phyloP scores from a whole-genome alignment of 2,888 invertebrate species.

The Lutraria lutraria region DNA sequence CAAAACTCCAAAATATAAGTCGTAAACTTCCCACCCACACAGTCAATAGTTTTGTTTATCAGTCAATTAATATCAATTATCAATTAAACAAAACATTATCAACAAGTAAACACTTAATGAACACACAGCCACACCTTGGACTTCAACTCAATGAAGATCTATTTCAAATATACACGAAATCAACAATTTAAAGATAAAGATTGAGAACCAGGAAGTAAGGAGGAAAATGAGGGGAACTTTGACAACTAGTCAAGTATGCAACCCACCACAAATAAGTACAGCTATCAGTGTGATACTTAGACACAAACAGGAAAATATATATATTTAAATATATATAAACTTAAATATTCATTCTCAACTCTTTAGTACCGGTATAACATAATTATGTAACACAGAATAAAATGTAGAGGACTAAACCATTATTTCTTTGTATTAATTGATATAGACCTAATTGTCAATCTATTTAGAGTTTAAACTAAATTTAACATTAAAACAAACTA shows the following conservation, averaged over 20 bases:
- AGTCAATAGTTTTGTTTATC: neutral
- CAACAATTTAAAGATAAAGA: neutral
- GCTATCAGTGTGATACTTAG: neutral
- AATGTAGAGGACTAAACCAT: neutral
- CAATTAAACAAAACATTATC: neutral
- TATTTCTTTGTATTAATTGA: neutral
- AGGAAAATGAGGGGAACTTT: neutral
- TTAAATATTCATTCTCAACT: too few relatives aligned
- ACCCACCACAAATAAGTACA: neutral
- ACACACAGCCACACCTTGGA: neutral
- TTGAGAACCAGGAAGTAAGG: neutral
- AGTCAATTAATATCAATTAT: neutral
- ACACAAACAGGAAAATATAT: neutral
- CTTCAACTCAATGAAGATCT: neutral
- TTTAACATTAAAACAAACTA: neutral
- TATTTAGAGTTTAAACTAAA: neutral
- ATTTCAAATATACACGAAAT: neutral
- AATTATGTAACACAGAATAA: neutral
- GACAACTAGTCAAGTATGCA: slow-evolving; percentile 21
- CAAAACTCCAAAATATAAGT: neutral
- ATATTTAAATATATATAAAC: neutral
- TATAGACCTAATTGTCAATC: neutral
- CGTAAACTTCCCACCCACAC: neutral
- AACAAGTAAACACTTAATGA: neutral
- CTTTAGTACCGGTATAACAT: neutral